These are phyloP conservation scores for Dicrurus megarhynchus DNA, from an alignment of 2,113 vertebrate genomes.

Conservation along the genomic window DNA sequence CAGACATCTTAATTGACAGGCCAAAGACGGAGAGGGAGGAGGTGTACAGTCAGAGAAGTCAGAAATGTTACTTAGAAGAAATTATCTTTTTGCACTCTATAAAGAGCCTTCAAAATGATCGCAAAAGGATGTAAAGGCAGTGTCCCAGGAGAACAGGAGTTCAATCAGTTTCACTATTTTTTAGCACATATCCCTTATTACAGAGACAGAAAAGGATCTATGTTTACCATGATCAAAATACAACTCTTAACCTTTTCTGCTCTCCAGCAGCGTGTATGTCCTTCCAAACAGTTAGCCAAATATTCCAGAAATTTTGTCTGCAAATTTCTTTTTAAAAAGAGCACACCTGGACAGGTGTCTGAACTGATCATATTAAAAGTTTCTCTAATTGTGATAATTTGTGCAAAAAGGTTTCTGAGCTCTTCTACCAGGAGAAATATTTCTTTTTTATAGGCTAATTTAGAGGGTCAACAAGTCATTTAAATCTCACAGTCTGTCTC, in stretches of 20 bases:
- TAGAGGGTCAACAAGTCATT: background rate
- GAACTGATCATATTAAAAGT: background rate
- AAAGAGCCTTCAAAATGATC: background rate
- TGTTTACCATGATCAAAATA: background rate
- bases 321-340: background rate
- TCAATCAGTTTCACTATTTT: background rate
- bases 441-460: background rate
- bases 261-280: background rate
- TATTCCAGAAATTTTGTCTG: background rate
- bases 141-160: background rate
- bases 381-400: background rate
- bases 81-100: background rate
- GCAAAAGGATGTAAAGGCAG: background rate
- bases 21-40: background rate
- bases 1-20: conserved; percentile 1
- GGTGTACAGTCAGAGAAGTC: background rate
- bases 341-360: background rate
- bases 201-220: background rate
- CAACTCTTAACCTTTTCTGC: background rate
- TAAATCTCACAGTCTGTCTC: background rate
- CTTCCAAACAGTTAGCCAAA: background rate
- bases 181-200: background rate
- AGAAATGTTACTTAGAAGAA: background rate
- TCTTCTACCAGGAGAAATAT: background rate
- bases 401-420: background rate